A percentile compares a stretch with the other conserved stretches of the same genome.
Evolutionary conservation across 2,888 invertebrate species (phyloP).

Genomic region (Drosophila nigricruria): DNA sequence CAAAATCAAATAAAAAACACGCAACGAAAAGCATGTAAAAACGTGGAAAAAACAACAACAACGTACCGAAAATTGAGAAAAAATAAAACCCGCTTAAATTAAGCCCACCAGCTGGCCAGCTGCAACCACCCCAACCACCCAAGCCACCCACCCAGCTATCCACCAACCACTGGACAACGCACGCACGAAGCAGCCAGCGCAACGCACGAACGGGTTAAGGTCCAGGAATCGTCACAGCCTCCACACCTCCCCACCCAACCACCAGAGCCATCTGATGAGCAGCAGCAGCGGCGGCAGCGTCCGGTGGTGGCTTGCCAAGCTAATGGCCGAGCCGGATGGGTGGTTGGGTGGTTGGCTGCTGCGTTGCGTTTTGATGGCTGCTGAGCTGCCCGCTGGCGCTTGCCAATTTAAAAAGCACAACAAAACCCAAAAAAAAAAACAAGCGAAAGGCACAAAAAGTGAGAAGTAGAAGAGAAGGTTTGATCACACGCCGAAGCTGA

Average conservation of each 20-base stretch:
- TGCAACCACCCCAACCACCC: constrained; percentile 11
- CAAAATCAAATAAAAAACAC: constrained; percentile 77
- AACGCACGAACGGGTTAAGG: constrained; percentile 79
- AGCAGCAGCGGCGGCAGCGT: constrained; percentile 26
- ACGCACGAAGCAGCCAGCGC: constrained; percentile 63
- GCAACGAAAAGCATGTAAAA: constrained; percentile 65
- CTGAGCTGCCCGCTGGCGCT: constrained; percentile 79
- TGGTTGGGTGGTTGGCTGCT: neutral
- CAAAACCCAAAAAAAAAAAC: constrained; percentile 43
- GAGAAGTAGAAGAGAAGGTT: neutral
- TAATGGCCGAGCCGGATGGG: constrained; percentile 30
- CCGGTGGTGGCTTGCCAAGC: constrained; percentile 29
- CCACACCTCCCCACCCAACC: neutral
- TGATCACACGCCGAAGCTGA: constrained; percentile 22
- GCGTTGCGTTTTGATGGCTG: constrained; percentile 61
- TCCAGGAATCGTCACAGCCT: constrained; percentile 39
- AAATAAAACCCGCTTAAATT: constrained; percentile 82
- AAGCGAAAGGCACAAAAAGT: constrained; percentile 8
- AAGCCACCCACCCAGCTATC: constrained; percentile 17
- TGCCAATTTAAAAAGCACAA: constrained; percentile 80
- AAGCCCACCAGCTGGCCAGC: constrained; percentile 74
- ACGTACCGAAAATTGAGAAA: constrained; percentile 74
- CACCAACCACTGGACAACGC: constrained; percentile 72
- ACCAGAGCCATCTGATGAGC: constrained; percentile 28
- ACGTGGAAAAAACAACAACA: constrained; percentile 42